These are phyloP conservation scores for Anguilla anguilla DNA, from an alignment of 2,797 vertebrate species.

Conservation along the genomic window DNA sequence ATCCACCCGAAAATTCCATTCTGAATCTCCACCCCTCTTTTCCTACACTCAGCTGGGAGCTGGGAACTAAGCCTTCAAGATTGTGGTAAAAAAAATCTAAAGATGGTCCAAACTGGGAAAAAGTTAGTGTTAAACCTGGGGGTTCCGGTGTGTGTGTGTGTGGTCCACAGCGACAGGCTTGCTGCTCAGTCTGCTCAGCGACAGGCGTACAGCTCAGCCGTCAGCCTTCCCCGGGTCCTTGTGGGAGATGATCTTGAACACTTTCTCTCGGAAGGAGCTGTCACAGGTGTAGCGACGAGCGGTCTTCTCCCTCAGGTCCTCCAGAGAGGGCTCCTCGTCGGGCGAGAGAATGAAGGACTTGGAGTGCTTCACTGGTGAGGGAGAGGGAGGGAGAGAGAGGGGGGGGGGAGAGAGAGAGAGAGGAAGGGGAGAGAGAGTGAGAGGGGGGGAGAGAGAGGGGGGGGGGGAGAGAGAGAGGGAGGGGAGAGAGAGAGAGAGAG, in stretches of 20 bases:
- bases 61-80: not conserved
- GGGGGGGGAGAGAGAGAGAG: too few relatives aligned
- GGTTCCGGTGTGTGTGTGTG: not conserved
- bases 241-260: conserved; percentile 81
- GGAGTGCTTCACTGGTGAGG: conserved; percentile 84
- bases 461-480: not conserved
- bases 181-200: not conserved
- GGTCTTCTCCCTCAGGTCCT: conserved; percentile 84
- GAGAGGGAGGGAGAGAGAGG: too few relatives aligned
- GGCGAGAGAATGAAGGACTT: conserved; percentile 81
- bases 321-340: conserved; percentile 72
- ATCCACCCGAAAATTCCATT: not conserved
- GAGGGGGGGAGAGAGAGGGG: too few relatives aligned
- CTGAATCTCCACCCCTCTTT: not conserved
- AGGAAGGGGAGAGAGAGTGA: too few relatives aligned
- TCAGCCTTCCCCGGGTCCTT: conserved; percentile 55
- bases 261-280: conserved; percentile 84
- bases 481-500: not conserved
- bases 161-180: not conserved
- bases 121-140: not conserved
- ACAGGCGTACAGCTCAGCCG: conserved; percentile 35
- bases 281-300: conserved; percentile 82
- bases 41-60: not conserved
- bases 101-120: not conserved
- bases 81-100: conserved; percentile 10